These are phyloP conservation scores for Trachops cirrhosus DNA, from an alignment of 2,797 vertebrate species.

Conservation along the genomic window DNA sequence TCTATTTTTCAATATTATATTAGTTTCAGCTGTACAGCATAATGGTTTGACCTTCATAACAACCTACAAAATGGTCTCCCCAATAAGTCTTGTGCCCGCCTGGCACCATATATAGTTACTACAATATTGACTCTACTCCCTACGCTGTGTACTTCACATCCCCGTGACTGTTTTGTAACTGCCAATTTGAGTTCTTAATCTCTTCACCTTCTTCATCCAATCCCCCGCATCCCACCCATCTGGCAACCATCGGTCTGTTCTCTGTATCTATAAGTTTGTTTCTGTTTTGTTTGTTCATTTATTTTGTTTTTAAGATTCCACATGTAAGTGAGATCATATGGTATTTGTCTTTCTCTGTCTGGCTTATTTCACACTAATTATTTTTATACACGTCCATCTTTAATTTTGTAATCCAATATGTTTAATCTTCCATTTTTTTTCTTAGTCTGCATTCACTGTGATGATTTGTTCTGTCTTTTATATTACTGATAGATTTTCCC, in stretches of 20 bases:
- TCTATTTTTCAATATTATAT: neutral
- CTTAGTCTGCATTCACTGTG: neutral
- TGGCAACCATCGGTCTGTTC: neutral
- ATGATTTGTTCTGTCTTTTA: neutral
- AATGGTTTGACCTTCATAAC: neutral
- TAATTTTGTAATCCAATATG: neutral
- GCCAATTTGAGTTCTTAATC: neutral
- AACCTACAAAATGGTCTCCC: neutral
- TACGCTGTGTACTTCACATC: neutral
- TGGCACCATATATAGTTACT: neutral
- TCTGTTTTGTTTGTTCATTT: neutral
- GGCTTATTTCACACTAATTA: conserved; percentile 9
- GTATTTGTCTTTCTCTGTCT: neutral
- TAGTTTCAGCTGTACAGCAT: neutral
- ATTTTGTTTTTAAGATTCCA: neutral
- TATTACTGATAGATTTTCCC: neutral
- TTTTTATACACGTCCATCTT: neutral
- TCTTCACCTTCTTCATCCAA: neutral
- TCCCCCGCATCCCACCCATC: neutral
- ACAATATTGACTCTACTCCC: neutral
- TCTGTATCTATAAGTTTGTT: neutral
- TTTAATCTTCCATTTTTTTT: neutral
- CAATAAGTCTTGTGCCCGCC: too few species aligned
- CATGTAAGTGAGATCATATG: neutral
- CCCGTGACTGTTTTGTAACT: too few species aligned